Evolutionary conservation across 2,888 invertebrate genomes (phyloP).

Genomic region (Drosophila borborema): DNA sequence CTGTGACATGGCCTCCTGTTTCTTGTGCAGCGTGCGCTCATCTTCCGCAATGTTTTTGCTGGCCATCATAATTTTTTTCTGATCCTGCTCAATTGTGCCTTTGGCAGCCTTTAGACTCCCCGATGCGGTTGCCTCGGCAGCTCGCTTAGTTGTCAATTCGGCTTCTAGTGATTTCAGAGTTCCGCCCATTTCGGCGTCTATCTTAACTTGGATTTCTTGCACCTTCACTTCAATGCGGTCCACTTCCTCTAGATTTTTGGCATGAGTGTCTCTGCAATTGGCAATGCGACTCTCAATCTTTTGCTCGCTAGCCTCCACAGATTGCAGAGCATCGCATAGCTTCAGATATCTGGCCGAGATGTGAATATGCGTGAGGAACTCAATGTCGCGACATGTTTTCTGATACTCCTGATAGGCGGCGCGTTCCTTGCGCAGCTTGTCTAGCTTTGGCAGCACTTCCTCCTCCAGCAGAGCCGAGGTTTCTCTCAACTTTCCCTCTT

Average conservation of each 20-base stretch:
- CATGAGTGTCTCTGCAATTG: slow-evolving; percentile 87
- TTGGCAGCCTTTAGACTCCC: slow-evolving; percentile 88
- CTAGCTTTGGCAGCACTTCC: slow-evolving; percentile 95
- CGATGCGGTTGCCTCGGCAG: slow-evolving; percentile 88
- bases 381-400: slow-evolving; percentile 93
- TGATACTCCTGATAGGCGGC: slow-evolving; percentile 94
- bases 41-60: slow-evolving; percentile 90
- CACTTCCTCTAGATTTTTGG: slow-evolving; percentile 86
- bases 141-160: slow-evolving; percentile 88
- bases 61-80: slow-evolving; percentile 89
- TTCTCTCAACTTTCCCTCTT: slow-evolving; percentile 95
- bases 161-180: slow-evolving; percentile 88
- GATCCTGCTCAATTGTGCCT: slow-evolving; percentile 89
- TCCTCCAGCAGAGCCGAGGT: slow-evolving; percentile 92
- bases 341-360: slow-evolving; percentile 85
- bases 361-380: slow-evolving; percentile 90
- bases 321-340: slow-evolving; percentile 85
- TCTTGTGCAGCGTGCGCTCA: slow-evolving; percentile 87
- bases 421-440: slow-evolving; percentile 93
- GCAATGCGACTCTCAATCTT: slow-evolving; percentile 87
- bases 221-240: slow-evolving; percentile 87
- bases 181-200: slow-evolving; percentile 89
- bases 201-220: slow-evolving; percentile 87
- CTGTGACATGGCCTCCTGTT: slow-evolving; percentile 88
- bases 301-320: slow-evolving; percentile 86